phyloP scores from a whole-genome alignment of 2,113 vertebrate genomes.

The Gracilinanus agilis region DNA sequence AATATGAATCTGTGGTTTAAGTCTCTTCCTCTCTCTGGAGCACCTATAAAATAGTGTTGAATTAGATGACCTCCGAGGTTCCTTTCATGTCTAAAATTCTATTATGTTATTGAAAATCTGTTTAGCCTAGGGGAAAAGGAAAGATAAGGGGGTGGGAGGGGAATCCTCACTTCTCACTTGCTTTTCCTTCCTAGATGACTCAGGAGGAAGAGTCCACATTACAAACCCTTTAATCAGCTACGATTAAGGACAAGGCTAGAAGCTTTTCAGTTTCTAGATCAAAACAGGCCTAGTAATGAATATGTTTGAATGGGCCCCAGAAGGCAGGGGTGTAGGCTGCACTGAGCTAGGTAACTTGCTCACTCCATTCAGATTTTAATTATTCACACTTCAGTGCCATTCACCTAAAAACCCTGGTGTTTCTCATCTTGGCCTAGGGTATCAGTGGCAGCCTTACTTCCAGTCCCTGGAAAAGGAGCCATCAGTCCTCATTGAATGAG shows the following conservation, averaged over 20 bases:
- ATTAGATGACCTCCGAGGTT: background rate
- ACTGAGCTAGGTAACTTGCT: conserved; percentile 34
- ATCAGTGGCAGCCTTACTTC: fast-evolving
- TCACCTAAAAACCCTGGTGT: background rate
- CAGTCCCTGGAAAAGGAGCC: background rate
- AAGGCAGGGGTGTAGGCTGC: conserved; percentile 29
- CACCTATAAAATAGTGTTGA: background rate
- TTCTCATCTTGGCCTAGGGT: background rate
- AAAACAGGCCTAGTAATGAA: conserved; percentile 16
- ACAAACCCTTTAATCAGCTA: conserved; percentile 45
- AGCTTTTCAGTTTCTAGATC: conserved; percentile 43
- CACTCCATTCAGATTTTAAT: conserved; percentile 60
- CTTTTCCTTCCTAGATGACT: background rate
- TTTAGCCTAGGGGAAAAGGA: background rate
- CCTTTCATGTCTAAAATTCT: background rate
- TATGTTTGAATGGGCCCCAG: conserved; percentile 20
- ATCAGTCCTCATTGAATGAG: background rate
- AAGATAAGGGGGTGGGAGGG: background rate
- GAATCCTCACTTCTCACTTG: background rate
- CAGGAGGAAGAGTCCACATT: conserved; percentile 44
- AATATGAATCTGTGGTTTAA: background rate
- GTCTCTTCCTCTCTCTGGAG: background rate
- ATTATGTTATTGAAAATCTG: background rate
- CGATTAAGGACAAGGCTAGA: conserved; percentile 5
- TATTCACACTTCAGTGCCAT: conserved; percentile 58